phyloP scores from a whole-genome alignment of 2,113 vertebrate species.

The Podocnemis expansa region DNA sequence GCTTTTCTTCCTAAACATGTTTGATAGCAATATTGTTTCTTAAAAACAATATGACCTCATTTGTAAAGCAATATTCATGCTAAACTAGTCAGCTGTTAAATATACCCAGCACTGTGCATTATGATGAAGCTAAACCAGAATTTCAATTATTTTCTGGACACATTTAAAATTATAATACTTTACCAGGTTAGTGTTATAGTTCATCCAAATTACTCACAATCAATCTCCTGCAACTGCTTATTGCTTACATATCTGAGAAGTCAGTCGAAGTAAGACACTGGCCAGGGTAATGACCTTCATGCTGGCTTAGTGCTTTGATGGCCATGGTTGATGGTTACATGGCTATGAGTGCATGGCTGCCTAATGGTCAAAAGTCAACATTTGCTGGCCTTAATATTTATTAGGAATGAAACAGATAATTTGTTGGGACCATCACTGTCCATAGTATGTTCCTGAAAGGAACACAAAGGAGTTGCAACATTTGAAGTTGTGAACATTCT shows the following conservation, averaged over 20 bases:
- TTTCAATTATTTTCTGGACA: slow-evolving; percentile 89
- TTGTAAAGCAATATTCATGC: slow-evolving; percentile 86
- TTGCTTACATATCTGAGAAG: slow-evolving; percentile 76
- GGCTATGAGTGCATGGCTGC: not conserved
- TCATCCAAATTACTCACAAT: slow-evolving; percentile 85
- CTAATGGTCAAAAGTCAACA: slow-evolving; percentile 47
- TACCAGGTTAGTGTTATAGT: slow-evolving; percentile 82
- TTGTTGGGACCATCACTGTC: not conserved
- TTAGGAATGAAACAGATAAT: slow-evolving; percentile 39
- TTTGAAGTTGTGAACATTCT: slow-evolving; percentile 5
- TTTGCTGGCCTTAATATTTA: slow-evolving; percentile 32
- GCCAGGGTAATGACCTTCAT: slow-evolving; percentile 79
- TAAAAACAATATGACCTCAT: slow-evolving; percentile 88
- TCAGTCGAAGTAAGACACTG: slow-evolving; percentile 66
- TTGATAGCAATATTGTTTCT: slow-evolving; percentile 83
- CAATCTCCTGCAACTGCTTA: slow-evolving; percentile 81
- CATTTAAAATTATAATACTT: slow-evolving; percentile 90
- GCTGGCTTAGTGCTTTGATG: slow-evolving; percentile 50
- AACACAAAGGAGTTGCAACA: slow-evolving; percentile 17
- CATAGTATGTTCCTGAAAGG: slow-evolving; percentile 27
- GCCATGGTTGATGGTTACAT: slow-evolving; percentile 37
- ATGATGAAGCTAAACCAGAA: slow-evolving; percentile 84
- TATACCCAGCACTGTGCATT: slow-evolving; percentile 79
- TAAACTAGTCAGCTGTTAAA: slow-evolving; percentile 87
- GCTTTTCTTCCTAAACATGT: slow-evolving; percentile 77